phyloP scores from a whole-genome alignment of 2,888 invertebrate genomes.

The Cryptophagus acutangulus region DNA sequence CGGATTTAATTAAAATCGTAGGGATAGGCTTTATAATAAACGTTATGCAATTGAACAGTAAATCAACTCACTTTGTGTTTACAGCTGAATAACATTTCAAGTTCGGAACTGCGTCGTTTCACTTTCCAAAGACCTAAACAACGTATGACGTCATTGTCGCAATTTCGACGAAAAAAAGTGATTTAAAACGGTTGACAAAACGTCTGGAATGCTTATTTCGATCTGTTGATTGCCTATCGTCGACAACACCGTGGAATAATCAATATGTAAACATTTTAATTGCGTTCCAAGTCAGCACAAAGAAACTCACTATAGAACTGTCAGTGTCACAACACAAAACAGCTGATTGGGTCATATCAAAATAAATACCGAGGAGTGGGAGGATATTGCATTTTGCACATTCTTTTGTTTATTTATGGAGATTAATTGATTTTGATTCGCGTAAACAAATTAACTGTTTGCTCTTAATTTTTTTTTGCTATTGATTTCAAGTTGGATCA shows the following conservation, averaged over 20 bases:
- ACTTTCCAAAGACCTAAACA: constrained; percentile 39
- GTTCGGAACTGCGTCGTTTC: constrained; percentile 58
- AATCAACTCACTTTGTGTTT: constrained; percentile 24
- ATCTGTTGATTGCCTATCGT: too few species aligned
- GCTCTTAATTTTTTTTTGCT: too few species aligned
- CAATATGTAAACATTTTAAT: constrained; percentile 17
- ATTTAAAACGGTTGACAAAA: too few species aligned
- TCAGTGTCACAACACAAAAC: constrained; percentile 39
- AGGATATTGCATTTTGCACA: constrained; percentile 2
- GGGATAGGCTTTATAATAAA: too few species aligned
- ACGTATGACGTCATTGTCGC: constrained; percentile 53
- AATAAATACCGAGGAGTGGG: constrained; percentile 4
- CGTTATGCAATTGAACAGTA: neutral
- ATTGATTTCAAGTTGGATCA: too few species aligned
- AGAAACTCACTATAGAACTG: constrained; percentile 24
- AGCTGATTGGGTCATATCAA: constrained; percentile 37
- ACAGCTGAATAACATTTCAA: constrained; percentile 34
- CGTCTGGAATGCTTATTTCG: too few species aligned
- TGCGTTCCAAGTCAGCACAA: too few species aligned
- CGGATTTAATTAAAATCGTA: too few species aligned
- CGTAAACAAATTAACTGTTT: too few species aligned
- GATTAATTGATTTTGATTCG: neutral
- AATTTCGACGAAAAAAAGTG: constrained; percentile 8
- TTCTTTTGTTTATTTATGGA: too few species aligned
- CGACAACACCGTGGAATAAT: constrained; percentile 10